Percentiles rank a stretch among this genome's conserved stretches.
Evolutionary conservation across 2,113 vertebrate species (phyloP).

Genomic region (Muntiacus muntjak): DNA sequence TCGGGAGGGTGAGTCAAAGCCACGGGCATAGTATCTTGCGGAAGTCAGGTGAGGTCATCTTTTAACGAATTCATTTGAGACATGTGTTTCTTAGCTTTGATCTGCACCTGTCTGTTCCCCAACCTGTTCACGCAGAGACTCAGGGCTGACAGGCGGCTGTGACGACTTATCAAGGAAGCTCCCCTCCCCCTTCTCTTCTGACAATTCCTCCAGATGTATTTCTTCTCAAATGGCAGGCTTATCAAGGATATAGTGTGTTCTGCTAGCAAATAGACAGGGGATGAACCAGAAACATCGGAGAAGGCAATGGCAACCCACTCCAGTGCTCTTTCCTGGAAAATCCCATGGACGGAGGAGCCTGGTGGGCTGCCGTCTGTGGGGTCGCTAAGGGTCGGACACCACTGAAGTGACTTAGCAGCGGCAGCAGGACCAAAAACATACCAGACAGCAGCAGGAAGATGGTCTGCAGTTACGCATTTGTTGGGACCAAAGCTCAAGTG

Average conservation of each 20-base stretch:
- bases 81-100: background rate
- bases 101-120: constrained; percentile 35
- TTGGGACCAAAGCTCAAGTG: no score
- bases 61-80: constrained; percentile 46
- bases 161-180: background rate
- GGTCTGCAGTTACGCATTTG: no score
- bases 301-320: no score
- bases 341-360: no score
- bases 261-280: background rate
- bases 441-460: no score
- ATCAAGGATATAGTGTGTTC: background rate
- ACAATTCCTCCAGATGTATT: constrained; percentile 17
- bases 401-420: no score
- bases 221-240: background rate
- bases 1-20: background rate
- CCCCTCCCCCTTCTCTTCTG: background rate
- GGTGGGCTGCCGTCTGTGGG: no score
- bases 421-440: no score
- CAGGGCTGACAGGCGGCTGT: constrained; percentile 26
- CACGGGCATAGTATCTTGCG: background rate
- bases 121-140: background rate
- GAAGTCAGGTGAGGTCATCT: constrained; percentile 51
- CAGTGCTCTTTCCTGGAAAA: no score
- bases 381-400: no score
- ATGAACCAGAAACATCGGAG: background rate